Evolutionary conservation across 2,888 invertebrate genomes (phyloP), one percentile per base, ranked within the genome.

Genomic region (Mythimna vitellina): DNA sequence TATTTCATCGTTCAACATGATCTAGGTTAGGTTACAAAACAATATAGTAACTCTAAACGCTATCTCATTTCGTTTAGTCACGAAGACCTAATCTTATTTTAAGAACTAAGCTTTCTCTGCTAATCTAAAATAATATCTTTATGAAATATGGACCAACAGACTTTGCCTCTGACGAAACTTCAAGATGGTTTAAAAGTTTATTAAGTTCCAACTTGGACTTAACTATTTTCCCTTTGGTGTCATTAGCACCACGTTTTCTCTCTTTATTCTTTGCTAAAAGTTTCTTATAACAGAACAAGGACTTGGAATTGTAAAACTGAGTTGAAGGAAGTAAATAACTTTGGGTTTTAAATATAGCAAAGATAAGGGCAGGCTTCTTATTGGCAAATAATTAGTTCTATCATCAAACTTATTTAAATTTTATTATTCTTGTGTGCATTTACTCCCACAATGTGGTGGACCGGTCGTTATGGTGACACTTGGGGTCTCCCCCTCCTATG

Each of bases 51-150:
- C 14, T 51, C 46, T 42, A 70, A 68, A 63, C n/a, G n/a, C 58
- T 64, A 80, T 79, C 80, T 82, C 58, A 82, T 80, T 69, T 35
- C 29, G 29, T 42, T 46, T 12, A 73, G 83, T 82, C 80, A 82
- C 80, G 80, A 82, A 69, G 51, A 53, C 35, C 68, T 79, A 80
- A 82, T 82, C 80, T 82, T 12, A 78, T 68, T 79, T 74, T 35
- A 42, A 78, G 63, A 71, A 78, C 66, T 58, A 62, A 78, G 51
- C 75, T 80, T 80, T 80, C 72, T 66, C 70, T 70, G 53, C 35
- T 81, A 72, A 72, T 75, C 70, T 64, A 29, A 64, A 80, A 70
- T 61, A 63, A 73, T 70, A 79, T 65, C 65, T 77, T 74, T 65
- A 72, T 68, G 66, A 86, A 75, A 75, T 75, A 77, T 60, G 54